These are phyloP conservation scores for Gymnoscopelus microlampas DNA, from an alignment of 2,797 vertebrate species.

Conservation along the genomic window DNA sequence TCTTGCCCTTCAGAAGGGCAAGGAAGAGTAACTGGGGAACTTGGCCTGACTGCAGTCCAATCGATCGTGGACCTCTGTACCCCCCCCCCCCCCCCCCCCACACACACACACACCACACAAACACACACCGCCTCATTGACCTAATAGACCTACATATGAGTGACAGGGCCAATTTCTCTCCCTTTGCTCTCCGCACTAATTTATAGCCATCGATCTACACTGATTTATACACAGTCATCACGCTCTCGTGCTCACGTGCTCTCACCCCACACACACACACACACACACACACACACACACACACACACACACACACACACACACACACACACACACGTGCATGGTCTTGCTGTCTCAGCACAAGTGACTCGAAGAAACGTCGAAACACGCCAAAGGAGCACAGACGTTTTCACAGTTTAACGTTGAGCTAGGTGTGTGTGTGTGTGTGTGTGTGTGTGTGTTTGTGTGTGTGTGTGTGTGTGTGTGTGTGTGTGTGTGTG, in stretches of 20 bases:
- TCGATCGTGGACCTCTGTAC: slow-evolving; percentile 73
- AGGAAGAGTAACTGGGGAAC: slow-evolving; percentile 75
- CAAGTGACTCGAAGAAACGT: too few relatives aligned
- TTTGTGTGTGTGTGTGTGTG: neutral
- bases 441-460: too few relatives aligned
- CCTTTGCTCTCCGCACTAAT: slow-evolving; percentile 75
- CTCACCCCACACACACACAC: slow-evolving; percentile 14
- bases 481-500: too few relatives aligned
- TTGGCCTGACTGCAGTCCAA: slow-evolving; percentile 73
- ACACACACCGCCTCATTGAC: slow-evolving; percentile 71
- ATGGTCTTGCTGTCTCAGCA: too few relatives aligned
- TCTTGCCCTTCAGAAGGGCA: slow-evolving; percentile 74
- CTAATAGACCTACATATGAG: slow-evolving; percentile 79
- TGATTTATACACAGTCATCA: slow-evolving; percentile 77
- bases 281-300: slow-evolving; percentile 28
- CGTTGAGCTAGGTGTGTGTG: too few relatives aligned
- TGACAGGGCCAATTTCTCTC: slow-evolving; percentile 77
- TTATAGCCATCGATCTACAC: slow-evolving; percentile 79
- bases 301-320: slow-evolving; percentile 14
- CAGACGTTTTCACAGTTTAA: too few relatives aligned
- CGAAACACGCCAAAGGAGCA: too few relatives aligned
- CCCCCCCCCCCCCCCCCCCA: slow-evolving; percentile 55
- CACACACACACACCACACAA: slow-evolving; percentile 42
- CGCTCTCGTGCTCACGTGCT: slow-evolving; percentile 47
- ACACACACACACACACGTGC: slow-evolving; percentile 23